Base-by-base conservation (phyloP, 2,797 vertebrate species). In the Anisognathus igniventris region DNA sequence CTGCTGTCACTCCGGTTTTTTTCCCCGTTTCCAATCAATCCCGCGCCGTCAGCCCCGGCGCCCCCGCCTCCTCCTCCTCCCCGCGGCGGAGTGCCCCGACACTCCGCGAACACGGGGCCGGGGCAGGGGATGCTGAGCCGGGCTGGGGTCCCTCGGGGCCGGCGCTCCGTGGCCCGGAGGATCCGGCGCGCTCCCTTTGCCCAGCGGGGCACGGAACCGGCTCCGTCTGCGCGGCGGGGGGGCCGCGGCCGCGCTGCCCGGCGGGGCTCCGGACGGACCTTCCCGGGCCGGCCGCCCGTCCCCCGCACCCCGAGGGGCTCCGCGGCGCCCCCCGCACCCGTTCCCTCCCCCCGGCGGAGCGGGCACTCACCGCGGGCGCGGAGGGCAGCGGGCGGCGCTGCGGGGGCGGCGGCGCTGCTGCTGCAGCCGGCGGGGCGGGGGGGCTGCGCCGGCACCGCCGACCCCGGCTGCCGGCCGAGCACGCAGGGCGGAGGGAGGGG, bases 331-430 rank as follows among this genome's bases (percentile, higher is more conserved):
- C 57, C 58, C 35, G 35, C 58, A 13, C 25, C 22, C 37, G 4
- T 2, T 17, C 20, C 57, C 14, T 13, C 19, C 30, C 45, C 65
- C 28, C 72, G 81, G 17, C 30, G 30, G 54, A 2, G 75, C n/a
- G 61, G 71, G 54, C 92, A 91, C 94, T 92, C 90, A 92, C 94
- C 90, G 72, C 84, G 10, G 76, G 86, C 51, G 60, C 75, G 10
- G 65, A 57, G 84, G 68, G 74, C 80, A 42, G 68, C 74, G 80
- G 47, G 70, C 54, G 65, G 23, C 67, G 75, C 74, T 76, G 92
- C 77, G 81, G 76, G 31, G 62, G 72, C 88, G n/a, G 76, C 51
- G 44, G 47, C 47, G 47, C 25, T 10, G 74, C 47, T 66, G 86
- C 86, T 88, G 90, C 82, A 35, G 89, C 60, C 58, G 64, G 72